Evolutionary conservation across 2,888 invertebrate genomes (phyloP), one percentile per base, ranked within the genome.

Genomic region (Sarcophaga rosellei): DNA sequence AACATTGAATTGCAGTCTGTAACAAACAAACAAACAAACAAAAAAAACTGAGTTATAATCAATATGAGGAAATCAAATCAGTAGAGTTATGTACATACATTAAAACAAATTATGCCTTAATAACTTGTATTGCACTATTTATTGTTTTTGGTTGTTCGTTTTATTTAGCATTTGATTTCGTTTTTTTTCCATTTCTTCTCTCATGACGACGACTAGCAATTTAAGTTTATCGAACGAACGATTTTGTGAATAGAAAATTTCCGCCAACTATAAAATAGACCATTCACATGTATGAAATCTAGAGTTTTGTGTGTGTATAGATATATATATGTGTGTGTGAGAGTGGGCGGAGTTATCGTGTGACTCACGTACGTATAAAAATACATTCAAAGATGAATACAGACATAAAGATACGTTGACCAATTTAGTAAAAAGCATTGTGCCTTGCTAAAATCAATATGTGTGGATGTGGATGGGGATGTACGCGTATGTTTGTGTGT

Each of bases 401-500:
- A 86, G 61, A 84, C 78, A 86, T 61, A 84, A 84, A 81, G 81
- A 86, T 80, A 85, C 70, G 87, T 82, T 87, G 87, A 87, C 87
- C 87, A 87, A 85, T 85, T 87, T 82, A 80, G 82, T 81, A 84
- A 84, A 86, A 86, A 87, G 70, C 82, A 85, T 85, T 87, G 82
- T 80, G 87, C 84, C 81, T 85, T 70, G 76, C 65, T 85, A 85
- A 87, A 87, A 87, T 85, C 87, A 85, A 87, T 85, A 86, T 82
- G 57, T 84, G 59, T 77, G 44, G n/a, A 61, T 87, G 35, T 88
- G 59, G 25, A 63, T 63, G 62, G 20, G 15, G 44, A 4, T 17
- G 62, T 47, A 45, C 17, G 61, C 4, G 15, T 57, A 72, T 74
- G 83, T 80, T 66, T 85, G 84, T 81, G 80, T 77, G 76, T 61